phyloP scores from a whole-genome alignment of 1,140 invertebrate genomes.

The Carposina sasakii region DNA sequence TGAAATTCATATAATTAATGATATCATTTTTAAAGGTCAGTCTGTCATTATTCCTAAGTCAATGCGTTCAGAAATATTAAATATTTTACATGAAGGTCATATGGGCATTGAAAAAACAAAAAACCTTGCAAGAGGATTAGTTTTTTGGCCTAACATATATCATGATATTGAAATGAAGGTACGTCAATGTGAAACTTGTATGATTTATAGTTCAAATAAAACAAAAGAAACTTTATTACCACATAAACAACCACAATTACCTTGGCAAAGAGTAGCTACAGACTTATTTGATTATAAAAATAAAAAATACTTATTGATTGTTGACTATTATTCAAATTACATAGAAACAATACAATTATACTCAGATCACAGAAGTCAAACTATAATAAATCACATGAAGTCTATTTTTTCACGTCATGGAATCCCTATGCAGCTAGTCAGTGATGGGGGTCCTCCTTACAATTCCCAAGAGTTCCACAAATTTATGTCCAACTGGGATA shows the following conservation, averaged over 20 bases:
- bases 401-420: constrained; percentile 32
- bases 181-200: constrained; percentile 49
- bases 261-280: constrained; percentile 37
- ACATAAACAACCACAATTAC: constrained; percentile 32
- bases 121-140: constrained; percentile 39
- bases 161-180: constrained; percentile 60
- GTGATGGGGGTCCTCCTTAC: constrained; percentile 27
- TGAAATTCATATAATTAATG: constrained; percentile 39
- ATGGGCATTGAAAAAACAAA: constrained; percentile 57
- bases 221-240: constrained; percentile 42
- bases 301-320: constrained; percentile 32
- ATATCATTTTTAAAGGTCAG: constrained; percentile 44
- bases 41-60: constrained; percentile 47
- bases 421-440: constrained; percentile 18
- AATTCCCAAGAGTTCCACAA: constrained; percentile 17
- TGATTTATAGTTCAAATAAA: constrained; percentile 18
- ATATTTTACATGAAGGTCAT: constrained; percentile 58
- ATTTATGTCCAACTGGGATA: constrained; percentile 25
- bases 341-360: constrained; percentile 24
- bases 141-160: constrained; percentile 63
- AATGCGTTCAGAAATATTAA: constrained; percentile 40
- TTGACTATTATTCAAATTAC: constrained; percentile 35
- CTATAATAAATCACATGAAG: constrained; percentile 28
- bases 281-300: constrained; percentile 38
- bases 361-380: constrained; percentile 16